Conservation (phyloP, 2,888 invertebrate species). For the Pristionchus exspectatus region DNA sequence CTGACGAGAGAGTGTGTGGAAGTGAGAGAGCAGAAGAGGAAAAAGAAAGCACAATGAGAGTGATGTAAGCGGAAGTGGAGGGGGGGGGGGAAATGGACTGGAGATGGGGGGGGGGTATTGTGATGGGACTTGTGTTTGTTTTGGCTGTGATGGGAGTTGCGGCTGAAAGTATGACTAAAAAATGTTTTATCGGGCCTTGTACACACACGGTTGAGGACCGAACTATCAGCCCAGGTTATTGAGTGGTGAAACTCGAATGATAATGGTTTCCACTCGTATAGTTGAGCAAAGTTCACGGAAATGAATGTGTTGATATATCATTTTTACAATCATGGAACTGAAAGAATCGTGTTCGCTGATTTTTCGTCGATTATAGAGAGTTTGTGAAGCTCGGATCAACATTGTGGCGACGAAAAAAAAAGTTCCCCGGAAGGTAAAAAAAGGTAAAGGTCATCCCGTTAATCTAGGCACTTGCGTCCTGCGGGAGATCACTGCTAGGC, state of each 20-base stretch:
- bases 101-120: not conserved
- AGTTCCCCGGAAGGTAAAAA: no score
- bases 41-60: slow-evolving; percentile 2
- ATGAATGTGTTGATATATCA: not conserved
- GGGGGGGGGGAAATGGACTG: not conserved
- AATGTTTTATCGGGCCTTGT: no score
- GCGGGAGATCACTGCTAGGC: no score
- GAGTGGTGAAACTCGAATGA: not conserved
- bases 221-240: not conserved
- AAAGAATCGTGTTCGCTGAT: no score
- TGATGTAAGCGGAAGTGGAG: slow-evolving; percentile 11
- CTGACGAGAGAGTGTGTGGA: not conserved
- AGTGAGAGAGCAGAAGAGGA: not conserved
- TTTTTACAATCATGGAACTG: not conserved
- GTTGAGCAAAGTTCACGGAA: not conserved
- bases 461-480: no score
- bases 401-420: no score
- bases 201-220: no score
- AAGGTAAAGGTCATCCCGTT: no score
- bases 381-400: no score
- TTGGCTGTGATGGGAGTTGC: not conserved
- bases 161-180: no score
- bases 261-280: no score
- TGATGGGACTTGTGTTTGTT: not conserved
- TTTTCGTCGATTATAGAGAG: no score